Evolutionary conservation across 2,797 vertebrate genomes (phyloP).

Genomic region (Tragopan temminckii): DNA sequence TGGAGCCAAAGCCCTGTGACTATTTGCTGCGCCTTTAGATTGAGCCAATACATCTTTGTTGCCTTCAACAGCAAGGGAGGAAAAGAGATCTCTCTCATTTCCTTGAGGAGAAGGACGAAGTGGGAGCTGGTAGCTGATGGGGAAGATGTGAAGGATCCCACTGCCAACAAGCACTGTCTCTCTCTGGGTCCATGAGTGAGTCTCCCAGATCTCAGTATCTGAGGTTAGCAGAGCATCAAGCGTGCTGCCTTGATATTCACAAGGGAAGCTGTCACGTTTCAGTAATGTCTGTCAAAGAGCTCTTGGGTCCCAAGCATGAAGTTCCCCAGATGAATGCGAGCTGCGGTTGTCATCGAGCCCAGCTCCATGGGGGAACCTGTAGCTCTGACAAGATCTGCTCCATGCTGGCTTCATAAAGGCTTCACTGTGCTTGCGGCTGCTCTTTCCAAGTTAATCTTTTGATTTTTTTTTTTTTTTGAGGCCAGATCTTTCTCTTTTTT

Average conservation of each 20-base stretch:
- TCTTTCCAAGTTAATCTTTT: neutral
- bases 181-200: neutral
- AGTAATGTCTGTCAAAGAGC: fast-evolving
- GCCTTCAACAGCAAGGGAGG: neutral
- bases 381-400: neutral
- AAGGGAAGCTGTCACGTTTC: neutral
- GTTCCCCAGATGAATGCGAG: neutral
- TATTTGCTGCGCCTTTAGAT: neutral
- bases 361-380: fast-evolving
- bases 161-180: neutral
- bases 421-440: neutral
- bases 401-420: fast-evolving
- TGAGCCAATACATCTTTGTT: neutral
- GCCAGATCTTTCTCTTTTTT: neutral
- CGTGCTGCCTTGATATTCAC: fast-evolving
- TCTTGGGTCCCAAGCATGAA: fast-evolving
- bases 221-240: neutral
- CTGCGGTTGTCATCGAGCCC: fast-evolving
- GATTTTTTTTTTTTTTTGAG: neutral
- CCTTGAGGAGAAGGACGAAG: neutral
- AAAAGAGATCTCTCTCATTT: neutral
- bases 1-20: neutral
- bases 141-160: neutral
- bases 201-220: neutral
- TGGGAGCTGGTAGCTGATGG: neutral